These are phyloP conservation scores for Salvelinus fontinalis DNA, from an alignment of 2,113 vertebrate species.

Conservation along the genomic window DNA sequence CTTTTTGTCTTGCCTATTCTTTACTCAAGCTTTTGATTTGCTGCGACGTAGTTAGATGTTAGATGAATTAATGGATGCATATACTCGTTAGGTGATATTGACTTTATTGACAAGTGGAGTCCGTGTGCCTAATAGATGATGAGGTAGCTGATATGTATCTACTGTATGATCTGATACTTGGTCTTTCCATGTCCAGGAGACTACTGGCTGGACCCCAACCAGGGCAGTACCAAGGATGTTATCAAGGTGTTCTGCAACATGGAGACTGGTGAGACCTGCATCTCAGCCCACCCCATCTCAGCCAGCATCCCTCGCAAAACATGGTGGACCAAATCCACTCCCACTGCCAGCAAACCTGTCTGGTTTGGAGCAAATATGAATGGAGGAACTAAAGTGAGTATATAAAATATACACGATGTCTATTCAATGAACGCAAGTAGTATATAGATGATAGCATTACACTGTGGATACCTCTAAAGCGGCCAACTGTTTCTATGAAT, in stretches of 20 bases:
- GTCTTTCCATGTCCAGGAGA: slow-evolving; percentile 73
- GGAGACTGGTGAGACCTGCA: slow-evolving; percentile 93
- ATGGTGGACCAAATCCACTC: slow-evolving; percentile 87
- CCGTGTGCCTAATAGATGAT: too few species aligned
- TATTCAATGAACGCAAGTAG: not conserved
- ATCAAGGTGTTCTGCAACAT: slow-evolving; percentile 95
- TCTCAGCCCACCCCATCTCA: slow-evolving; percentile 82
- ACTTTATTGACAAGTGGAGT: too few species aligned
- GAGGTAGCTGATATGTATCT: not conserved
- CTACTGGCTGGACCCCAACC: slow-evolving; percentile 98
- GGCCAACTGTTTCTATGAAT: not conserved
- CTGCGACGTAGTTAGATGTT: not conserved
- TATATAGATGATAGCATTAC: not conserved
- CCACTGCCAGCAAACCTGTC: slow-evolving; percentile 76
- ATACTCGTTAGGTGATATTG: not conserved
- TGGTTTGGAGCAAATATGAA: slow-evolving; percentile 95
- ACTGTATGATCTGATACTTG: not conserved
- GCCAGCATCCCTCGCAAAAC: slow-evolving; percentile 82
- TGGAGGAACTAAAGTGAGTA: slow-evolving; percentile 82
- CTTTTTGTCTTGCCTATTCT: too few species aligned
- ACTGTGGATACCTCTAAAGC: too few species aligned
- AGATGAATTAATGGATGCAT: too few species aligned
- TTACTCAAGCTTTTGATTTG: too few species aligned
- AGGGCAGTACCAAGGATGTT: slow-evolving; percentile 90
- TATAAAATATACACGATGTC: not conserved